Evolutionary conservation across 2,113 vertebrate species (phyloP).

Genomic region (Xenopus laevis): DNA sequence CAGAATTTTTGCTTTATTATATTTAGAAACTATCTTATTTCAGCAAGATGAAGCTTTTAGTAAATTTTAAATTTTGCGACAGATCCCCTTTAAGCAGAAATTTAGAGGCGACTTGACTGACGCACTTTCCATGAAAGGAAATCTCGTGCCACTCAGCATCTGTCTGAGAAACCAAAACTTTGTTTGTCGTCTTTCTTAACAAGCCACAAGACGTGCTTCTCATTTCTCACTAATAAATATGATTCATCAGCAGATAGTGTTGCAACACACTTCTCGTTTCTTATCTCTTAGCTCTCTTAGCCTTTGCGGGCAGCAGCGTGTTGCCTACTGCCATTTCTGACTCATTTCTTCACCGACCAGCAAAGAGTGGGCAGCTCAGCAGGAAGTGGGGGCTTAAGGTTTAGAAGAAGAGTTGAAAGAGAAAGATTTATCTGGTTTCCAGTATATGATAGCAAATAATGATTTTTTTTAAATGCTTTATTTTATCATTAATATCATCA

Average conservation of each 20-base stretch:
- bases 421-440: too few relatives aligned
- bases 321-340: not conserved
- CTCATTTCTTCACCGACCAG: slow-evolving; percentile 17
- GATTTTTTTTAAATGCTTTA: too few relatives aligned
- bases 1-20: too few relatives aligned
- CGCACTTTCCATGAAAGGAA: not conserved
- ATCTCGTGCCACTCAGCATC: too few relatives aligned
- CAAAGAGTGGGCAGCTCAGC: slow-evolving; percentile 17
- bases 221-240: slow-evolving; percentile 15
- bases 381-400: slow-evolving; percentile 10
- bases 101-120: not conserved
- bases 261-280: not conserved
- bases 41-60: too few relatives aligned
- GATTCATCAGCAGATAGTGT: slow-evolving; percentile 4
- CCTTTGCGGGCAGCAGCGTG: slow-evolving; percentile 8
- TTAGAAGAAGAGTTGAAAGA: not conserved
- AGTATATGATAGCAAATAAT: too few relatives aligned
- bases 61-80: too few relatives aligned
- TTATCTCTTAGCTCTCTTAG: not conserved
- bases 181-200: not conserved
- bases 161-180: not conserved
- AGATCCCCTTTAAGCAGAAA: too few relatives aligned
- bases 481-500: too few relatives aligned
- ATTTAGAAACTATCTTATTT: too few relatives aligned
- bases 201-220: not conserved